phyloP scores from a whole-genome alignment of 2,113 vertebrate genomes.

The Plotosus lineatus region DNA sequence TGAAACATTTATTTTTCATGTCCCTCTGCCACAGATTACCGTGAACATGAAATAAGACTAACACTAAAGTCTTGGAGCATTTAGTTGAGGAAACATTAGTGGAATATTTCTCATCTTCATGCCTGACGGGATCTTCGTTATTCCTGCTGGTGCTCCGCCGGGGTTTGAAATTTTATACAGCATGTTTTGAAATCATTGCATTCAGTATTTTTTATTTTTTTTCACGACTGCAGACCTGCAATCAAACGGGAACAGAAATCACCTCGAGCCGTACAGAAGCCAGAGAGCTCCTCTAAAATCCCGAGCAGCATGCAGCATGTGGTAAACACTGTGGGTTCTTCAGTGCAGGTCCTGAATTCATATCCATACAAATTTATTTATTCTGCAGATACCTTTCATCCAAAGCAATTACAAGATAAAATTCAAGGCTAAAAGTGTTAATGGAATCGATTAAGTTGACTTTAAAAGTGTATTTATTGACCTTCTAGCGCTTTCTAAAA shows the following conservation, averaged over 20 bases:
- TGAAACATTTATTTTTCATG: slow-evolving; percentile 18
- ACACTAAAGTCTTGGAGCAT: slow-evolving; percentile 1
- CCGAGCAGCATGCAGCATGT: neutral
- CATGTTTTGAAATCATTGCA: slow-evolving; percentile 10
- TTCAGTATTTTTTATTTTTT: slow-evolving; percentile 5
- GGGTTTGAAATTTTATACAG: slow-evolving; percentile 19
- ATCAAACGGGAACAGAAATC: slow-evolving; percentile 25
- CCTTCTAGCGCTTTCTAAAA: neutral
- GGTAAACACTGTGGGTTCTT: neutral
- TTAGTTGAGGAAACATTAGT: neutral
- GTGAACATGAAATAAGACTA: neutral
- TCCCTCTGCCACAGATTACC: slow-evolving; percentile 14
- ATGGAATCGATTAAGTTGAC: neutral
- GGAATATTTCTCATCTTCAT: neutral
- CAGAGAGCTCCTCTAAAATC: neutral
- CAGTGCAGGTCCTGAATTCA: neutral
- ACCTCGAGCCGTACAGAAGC: neutral
- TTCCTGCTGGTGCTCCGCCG: neutral
- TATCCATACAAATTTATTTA: slow-evolving; percentile 16
- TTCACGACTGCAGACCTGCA: neutral
- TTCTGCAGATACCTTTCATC: neutral
- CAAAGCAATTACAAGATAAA: neutral
- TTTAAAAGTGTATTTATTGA: slow-evolving; percentile 4
- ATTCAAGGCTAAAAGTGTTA: neutral
- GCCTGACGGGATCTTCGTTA: neutral